Evolutionary conservation across 2,113 vertebrate species (phyloP).

Genomic region (Synodontis membranacea): DNA sequence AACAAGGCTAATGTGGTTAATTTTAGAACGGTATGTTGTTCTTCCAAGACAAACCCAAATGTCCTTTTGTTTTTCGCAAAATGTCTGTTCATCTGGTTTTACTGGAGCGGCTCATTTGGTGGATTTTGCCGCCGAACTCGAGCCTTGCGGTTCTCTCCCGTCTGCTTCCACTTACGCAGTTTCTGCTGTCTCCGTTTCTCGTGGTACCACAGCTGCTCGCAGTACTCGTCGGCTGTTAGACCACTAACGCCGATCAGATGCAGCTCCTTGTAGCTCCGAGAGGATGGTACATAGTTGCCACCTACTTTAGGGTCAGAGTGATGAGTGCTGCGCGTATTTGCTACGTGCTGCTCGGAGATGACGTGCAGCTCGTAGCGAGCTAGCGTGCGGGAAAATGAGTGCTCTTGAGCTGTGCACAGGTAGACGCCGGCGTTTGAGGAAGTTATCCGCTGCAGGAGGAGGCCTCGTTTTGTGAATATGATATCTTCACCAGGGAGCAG

Average conservation of each 20-base stretch:
- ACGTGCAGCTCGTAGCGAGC: slow-evolving; percentile 72
- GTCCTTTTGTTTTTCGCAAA: neutral
- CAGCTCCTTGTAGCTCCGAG: slow-evolving; percentile 73
- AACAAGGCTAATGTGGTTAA: neutral
- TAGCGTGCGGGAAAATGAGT: slow-evolving; percentile 71
- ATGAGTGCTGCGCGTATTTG: neutral
- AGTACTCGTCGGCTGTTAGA: slow-evolving; percentile 75
- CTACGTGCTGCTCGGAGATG: slow-evolving; percentile 65
- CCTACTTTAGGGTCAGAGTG: slow-evolving; percentile 35
- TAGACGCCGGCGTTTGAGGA: slow-evolving; percentile 71
- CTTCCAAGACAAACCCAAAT: slow-evolving; percentile 13
- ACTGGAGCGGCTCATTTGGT: slow-evolving; percentile 40
- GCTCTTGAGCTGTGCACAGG: slow-evolving; percentile 73
- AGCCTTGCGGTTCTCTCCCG: slow-evolving; percentile 69
- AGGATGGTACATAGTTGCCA: slow-evolving; percentile 27
- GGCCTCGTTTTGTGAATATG: slow-evolving; percentile 71
- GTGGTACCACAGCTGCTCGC: slow-evolving; percentile 77
- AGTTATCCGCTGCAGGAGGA: slow-evolving; percentile 76
- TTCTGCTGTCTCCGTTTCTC: slow-evolving; percentile 80
- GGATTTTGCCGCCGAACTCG: slow-evolving; percentile 77
- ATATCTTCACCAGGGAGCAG: slow-evolving; percentile 55
- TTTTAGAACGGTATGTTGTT: neutral
- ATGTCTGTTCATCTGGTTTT: slow-evolving; percentile 4
- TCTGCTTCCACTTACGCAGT: slow-evolving; percentile 77
- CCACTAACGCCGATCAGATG: slow-evolving; percentile 63